These are phyloP conservation scores for Sebastes matsubarae DNA, from an alignment of 2,797 vertebrate genomes.

Conservation along the genomic window DNA sequence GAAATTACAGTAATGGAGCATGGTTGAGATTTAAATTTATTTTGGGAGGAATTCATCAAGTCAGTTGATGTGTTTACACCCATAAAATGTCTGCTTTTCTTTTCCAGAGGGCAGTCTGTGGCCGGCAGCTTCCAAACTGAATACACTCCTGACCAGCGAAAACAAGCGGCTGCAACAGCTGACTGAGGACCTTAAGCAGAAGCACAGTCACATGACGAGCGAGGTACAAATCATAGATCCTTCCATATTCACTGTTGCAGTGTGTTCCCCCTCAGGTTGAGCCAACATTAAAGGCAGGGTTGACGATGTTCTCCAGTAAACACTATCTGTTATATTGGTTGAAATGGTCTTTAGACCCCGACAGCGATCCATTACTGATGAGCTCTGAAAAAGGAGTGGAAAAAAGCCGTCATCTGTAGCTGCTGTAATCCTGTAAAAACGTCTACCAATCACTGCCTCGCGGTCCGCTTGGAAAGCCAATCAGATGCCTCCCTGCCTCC, in stretches of 20 bases:
- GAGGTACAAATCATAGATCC: constrained; percentile 80
- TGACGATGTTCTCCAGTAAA: too few relatives aligned
- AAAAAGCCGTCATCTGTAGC: too few relatives aligned
- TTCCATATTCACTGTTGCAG: not conserved
- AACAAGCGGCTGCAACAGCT: constrained; percentile 90
- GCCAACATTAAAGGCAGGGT: too few relatives aligned
- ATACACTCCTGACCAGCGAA: constrained; percentile 87
- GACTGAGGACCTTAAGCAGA: constrained; percentile 92
- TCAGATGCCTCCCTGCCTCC: too few relatives aligned
- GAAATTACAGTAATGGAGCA: not conserved
- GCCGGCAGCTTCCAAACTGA: constrained; percentile 78
- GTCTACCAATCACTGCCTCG: too few relatives aligned
- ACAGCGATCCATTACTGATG: too few relatives aligned
- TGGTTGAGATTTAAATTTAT: not conserved
- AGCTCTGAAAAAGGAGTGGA: too few relatives aligned
- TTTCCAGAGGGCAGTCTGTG: constrained; percentile 73
- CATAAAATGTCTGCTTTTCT: not conserved
- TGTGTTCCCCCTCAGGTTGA: not conserved
- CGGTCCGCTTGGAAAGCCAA: too few relatives aligned
- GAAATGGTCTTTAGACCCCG: too few relatives aligned
- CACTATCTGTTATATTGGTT: too few relatives aligned
- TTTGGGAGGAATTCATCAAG: not conserved
- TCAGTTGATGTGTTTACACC: not conserved
- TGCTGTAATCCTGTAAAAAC: too few relatives aligned
- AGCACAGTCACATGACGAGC: constrained; percentile 92